Percentiles rank a stretch among this genome's conserved stretches.
phyloP scores from a whole-genome alignment of 2,888 invertebrate genomes.

The Mythimna lalbum region DNA sequence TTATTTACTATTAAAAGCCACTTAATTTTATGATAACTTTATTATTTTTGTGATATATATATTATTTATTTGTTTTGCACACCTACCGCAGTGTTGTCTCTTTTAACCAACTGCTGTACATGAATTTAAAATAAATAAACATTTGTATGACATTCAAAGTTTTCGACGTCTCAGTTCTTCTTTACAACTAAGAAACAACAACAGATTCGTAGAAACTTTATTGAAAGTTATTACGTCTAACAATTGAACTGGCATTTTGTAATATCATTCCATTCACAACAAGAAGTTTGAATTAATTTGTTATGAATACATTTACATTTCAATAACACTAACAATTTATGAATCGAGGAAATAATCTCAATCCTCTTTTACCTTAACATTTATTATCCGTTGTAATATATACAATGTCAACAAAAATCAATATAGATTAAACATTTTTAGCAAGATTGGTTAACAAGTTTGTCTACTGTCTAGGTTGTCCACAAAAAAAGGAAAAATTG shows the following conservation, averaged over 20 bases:
- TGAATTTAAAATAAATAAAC: no score
- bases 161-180: not conserved
- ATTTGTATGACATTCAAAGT: no score
- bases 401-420: not conserved
- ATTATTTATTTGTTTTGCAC: no score
- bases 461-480: not conserved
- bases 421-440: slow-evolving; percentile 12
- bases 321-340: not conserved
- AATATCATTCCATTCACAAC: no score
- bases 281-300: no score
- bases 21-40: no score
- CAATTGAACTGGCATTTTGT: not conserved
- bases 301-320: no score
- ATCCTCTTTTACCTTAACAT: not conserved
- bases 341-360: not conserved
- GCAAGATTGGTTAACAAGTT: not conserved
- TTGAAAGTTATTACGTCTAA: not conserved
- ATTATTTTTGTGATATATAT: no score
- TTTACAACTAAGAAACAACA: not conserved
- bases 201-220: not conserved
- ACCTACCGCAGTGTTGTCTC: no score
- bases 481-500: not conserved
- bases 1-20: no score
- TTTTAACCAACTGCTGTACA: no score
- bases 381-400: not conserved